Conservation (phyloP, 2,113 vertebrate species). For the Petrocephalus zakoni region DNA sequence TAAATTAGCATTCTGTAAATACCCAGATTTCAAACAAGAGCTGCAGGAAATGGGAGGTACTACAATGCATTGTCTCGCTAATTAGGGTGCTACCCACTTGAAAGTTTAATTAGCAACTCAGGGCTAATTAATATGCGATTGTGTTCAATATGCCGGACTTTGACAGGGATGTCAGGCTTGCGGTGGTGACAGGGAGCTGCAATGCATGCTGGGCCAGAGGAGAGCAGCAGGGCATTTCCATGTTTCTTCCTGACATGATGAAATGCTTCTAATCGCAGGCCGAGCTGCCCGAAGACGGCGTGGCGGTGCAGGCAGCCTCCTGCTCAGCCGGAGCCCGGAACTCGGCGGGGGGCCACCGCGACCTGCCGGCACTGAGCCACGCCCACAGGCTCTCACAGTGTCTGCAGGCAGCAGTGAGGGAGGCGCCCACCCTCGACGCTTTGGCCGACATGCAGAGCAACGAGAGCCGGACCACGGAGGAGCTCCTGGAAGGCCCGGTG, state of each 20-base stretch:
- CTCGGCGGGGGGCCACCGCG: slow-evolving; percentile 64
- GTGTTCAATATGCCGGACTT: background rate
- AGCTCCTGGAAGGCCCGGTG: slow-evolving; percentile 58
- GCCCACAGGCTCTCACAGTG: slow-evolving; percentile 64
- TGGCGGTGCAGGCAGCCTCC: slow-evolving; percentile 74
- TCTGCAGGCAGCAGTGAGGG: slow-evolving; percentile 59
- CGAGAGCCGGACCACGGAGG: slow-evolving; percentile 57
- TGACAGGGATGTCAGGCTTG: background rate
- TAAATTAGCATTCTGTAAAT: slow-evolving; percentile 12
- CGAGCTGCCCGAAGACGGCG: slow-evolving; percentile 78
- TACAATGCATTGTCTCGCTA: background rate
- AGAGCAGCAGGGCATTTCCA: background rate
- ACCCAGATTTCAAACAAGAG: slow-evolving; percentile 8
- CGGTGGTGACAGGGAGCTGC: background rate
- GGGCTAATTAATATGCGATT: background rate
- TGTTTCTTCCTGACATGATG: background rate
- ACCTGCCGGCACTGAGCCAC: slow-evolving; percentile 69
- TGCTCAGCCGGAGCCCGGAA: slow-evolving; percentile 81
- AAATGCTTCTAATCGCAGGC: slow-evolving; percentile 45
- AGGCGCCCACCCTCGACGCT: slow-evolving; percentile 51
- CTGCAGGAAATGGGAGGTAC: slow-evolving; percentile 15
- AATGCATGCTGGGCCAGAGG: background rate
- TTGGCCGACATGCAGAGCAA: slow-evolving; percentile 54
- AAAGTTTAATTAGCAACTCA: slow-evolving; percentile 7
- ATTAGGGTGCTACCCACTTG: background rate